Conservation (phyloP, 1,140 invertebrate genomes). For the Zaprionus inermis region DNA sequence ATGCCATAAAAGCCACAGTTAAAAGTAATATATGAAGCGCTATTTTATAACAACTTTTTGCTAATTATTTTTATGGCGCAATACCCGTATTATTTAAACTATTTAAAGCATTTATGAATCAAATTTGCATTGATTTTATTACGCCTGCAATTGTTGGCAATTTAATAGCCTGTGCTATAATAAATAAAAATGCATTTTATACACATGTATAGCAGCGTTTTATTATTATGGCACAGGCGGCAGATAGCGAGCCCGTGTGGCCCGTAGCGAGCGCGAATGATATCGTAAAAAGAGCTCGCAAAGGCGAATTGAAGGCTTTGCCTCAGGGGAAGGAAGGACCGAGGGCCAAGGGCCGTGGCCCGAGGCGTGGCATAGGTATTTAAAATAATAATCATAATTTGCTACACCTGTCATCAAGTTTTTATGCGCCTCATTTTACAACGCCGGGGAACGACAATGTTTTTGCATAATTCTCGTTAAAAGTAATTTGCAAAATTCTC, state of each 20-base stretch:
- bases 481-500: conserved; percentile 71
- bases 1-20: too few relatives aligned
- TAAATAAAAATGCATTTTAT: not conserved
- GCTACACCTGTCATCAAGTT: conserved; percentile 70
- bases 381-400: conserved; percentile 80
- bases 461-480: conserved; percentile 58
- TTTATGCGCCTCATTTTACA: conserved; percentile 49
- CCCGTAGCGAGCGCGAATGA: too few relatives aligned
- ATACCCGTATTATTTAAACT: too few relatives aligned
- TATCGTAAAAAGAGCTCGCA: conserved; percentile 14
- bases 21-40: too few relatives aligned
- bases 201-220: not conserved
- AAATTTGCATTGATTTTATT: not conserved
- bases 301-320: conserved; percentile 7
- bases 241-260: conserved; percentile 1
- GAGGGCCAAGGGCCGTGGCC: too few relatives aligned
- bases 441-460: conserved; percentile 20
- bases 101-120: not conserved
- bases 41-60: too few relatives aligned
- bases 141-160: not conserved
- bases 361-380: conserved; percentile 45
- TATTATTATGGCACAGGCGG: not conserved
- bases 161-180: not conserved
- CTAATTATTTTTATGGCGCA: too few relatives aligned
- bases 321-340: too few relatives aligned